Conservation (phyloP, 2,797 vertebrate species). For the Pagetopsis macropterus region DNA sequence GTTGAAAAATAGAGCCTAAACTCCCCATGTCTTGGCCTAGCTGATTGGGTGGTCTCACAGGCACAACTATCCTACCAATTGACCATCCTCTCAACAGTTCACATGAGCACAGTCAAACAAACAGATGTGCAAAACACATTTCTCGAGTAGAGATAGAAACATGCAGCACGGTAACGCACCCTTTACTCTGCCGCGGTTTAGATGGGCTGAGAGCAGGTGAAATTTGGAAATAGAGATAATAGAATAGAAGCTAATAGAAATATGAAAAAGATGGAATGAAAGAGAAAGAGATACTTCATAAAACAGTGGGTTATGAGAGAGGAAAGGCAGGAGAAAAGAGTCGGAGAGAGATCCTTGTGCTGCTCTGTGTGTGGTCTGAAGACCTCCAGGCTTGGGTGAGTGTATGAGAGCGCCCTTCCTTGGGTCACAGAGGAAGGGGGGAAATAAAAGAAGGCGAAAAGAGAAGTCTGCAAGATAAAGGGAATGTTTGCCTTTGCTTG, state of each 20-base stretch:
- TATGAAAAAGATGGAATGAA: slow-evolving; percentile 20
- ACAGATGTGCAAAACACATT: slow-evolving; percentile 44
- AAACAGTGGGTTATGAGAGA: slow-evolving; percentile 33
- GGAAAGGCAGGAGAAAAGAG: slow-evolving; percentile 33
- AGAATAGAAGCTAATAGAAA: too few relatives aligned
- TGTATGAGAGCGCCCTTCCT: slow-evolving; percentile 72
- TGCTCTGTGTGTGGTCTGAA: slow-evolving; percentile 84
- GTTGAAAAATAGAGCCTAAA: slow-evolving; percentile 71
- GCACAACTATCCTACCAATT: slow-evolving; percentile 78
- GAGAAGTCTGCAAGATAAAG: slow-evolving; percentile 75
- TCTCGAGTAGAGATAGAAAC: slow-evolving; percentile 32
- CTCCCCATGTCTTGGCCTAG: slow-evolving; percentile 44
- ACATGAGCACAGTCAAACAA: slow-evolving; percentile 79
- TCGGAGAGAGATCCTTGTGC: slow-evolving; percentile 40
- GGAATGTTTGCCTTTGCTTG: slow-evolving; percentile 80
- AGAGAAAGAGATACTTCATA: slow-evolving; percentile 19
- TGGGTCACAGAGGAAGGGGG: slow-evolving; percentile 62
- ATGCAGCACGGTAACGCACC: slow-evolving; percentile 33
- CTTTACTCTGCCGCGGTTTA: slow-evolving; percentile 13
- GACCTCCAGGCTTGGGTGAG: slow-evolving; percentile 83
- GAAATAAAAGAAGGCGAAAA: slow-evolving; percentile 61
- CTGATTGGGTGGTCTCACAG: slow-evolving; percentile 79
- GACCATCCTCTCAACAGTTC: slow-evolving; percentile 74
- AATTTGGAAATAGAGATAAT: slow-evolving; percentile 20
- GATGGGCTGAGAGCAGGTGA: slow-evolving; percentile 36